Evolutionary conservation across 1,140 invertebrate genomes (phyloP).

Genomic region (Matsumurasca onukii): DNA sequence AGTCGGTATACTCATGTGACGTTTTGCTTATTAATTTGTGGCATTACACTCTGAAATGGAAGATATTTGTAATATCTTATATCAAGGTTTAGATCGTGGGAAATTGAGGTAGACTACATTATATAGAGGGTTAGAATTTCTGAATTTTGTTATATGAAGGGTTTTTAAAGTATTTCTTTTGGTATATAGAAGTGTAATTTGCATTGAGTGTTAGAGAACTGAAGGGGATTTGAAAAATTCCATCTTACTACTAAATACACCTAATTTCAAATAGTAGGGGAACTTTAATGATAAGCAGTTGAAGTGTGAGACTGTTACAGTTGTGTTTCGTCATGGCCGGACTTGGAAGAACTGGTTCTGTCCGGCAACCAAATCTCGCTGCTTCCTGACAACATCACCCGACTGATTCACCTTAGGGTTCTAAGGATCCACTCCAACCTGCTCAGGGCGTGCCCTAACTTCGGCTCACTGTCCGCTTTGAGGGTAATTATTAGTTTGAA

Average conservation of each 20-base stretch:
- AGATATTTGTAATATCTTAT: too few species aligned
- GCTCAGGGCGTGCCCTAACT: slow-evolving; percentile 69
- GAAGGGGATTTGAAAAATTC: too few species aligned
- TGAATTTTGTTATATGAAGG: neutral
- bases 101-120: too few species aligned
- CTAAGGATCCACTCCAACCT: slow-evolving; percentile 81
- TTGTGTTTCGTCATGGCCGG: slow-evolving; percentile 70
- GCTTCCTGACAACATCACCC: slow-evolving; percentile 73
- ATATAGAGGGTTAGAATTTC: neutral
- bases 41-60: too few species aligned
- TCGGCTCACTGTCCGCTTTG: slow-evolving; percentile 69
- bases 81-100: too few species aligned
- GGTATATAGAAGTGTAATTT: neutral
- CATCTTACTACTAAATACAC: too few species aligned
- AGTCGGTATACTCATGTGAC: too few species aligned
- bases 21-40: too few species aligned
- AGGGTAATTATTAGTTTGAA: slow-evolving; percentile 52
- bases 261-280: neutral
- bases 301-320: slow-evolving; percentile 44
- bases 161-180: neutral
- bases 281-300: neutral
- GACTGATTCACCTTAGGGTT: slow-evolving; percentile 68
- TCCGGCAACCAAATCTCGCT: slow-evolving; percentile 78
- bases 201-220: neutral
- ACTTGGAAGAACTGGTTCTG: slow-evolving; percentile 77